Base-by-base conservation (phyloP, 1,140 invertebrate species). In the Leptestheria dahalacensis region DNA sequence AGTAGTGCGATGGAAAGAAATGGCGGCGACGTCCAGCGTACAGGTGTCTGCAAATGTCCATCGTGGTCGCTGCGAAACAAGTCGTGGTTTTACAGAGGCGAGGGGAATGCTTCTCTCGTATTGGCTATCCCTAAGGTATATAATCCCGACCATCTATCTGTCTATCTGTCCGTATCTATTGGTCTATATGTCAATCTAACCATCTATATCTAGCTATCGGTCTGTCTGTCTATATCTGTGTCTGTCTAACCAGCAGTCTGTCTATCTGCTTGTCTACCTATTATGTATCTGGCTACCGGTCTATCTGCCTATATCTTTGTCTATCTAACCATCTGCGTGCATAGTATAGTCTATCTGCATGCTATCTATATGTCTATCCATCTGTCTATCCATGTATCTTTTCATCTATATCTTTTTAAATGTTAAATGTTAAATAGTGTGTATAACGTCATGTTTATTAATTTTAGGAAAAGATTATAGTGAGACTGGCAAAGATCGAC, bases 41-140 rank as follows among this genome's bases (percentile, higher is more conserved):
- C 58, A 28, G 48, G 26, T 18, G 29, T 28, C 47, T 60, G 58
- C 58, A 28, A 60, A 6, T 60, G 51, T 60, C 58, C 58, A 2
- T 21, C 47, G 18, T 60, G 58, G 58, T 51, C 48, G 15, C 51
- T 60, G 49, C 21, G 48, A 21, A 49, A 51, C 18, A 28, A 41
- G 12, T 24, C 63, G 33, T 73, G 68, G 64, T 59, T 66, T 57
- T 77, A 77, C 61, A 67, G 69, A 54, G 74, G 74, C 24, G 74
- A 76, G 63, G 75, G 76, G 53, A 77, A 77, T 61, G 72, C 74
- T 11, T 76, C 76, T 62, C 62, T 77, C 24, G 74, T 77, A 9
- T 57, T 77, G 29, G 71, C 75, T 20, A 28, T 77, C 15, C 67
- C 72, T 50, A 59, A 67, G 52, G 75, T 75, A 63, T 53, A 52